Evolutionary conservation across 2,113 vertebrate genomes (phyloP).

Genomic region (Turdus rufiventris): DNA sequence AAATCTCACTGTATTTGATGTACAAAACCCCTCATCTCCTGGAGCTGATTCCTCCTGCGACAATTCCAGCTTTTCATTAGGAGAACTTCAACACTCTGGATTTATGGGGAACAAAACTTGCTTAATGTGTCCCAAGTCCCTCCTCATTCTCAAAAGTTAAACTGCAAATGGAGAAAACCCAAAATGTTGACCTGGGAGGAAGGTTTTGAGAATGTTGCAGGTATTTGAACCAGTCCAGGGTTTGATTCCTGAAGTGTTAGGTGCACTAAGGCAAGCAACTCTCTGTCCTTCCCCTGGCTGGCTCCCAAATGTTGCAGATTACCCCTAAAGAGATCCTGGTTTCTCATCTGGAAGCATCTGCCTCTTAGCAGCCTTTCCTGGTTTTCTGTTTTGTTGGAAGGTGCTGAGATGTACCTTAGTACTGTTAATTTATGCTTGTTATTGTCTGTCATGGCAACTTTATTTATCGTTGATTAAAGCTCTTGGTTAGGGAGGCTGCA

Average conservation of each 20-base stretch:
- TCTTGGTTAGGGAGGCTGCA: not conserved
- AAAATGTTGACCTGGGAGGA: not conserved
- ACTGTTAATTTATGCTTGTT: not conserved
- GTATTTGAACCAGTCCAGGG: not conserved
- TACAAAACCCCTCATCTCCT: not conserved
- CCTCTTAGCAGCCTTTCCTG: not conserved
- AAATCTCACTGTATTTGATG: not conserved
- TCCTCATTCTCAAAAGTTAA: not conserved
- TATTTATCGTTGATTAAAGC: constrained; percentile 20
- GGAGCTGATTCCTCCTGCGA: not conserved
- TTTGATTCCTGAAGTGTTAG: not conserved
- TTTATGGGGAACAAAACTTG: not conserved
- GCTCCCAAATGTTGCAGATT: not conserved
- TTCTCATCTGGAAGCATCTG: not conserved
- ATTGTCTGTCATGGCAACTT: not conserved
- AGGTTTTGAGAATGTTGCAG: not conserved
- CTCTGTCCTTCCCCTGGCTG: not conserved
- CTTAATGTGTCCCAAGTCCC: not conserved
- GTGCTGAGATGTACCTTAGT: not conserved
- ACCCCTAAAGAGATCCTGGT: not conserved
- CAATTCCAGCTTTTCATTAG: not conserved
- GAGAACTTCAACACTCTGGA: not conserved
- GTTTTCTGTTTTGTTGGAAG: not conserved
- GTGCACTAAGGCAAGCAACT: not conserved
- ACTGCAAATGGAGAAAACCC: not conserved